Percentiles rank a stretch among this genome's conserved stretches.
phyloP scores from a whole-genome alignment of 2,113 vertebrate species.

The Philantomba maxwellii region DNA sequence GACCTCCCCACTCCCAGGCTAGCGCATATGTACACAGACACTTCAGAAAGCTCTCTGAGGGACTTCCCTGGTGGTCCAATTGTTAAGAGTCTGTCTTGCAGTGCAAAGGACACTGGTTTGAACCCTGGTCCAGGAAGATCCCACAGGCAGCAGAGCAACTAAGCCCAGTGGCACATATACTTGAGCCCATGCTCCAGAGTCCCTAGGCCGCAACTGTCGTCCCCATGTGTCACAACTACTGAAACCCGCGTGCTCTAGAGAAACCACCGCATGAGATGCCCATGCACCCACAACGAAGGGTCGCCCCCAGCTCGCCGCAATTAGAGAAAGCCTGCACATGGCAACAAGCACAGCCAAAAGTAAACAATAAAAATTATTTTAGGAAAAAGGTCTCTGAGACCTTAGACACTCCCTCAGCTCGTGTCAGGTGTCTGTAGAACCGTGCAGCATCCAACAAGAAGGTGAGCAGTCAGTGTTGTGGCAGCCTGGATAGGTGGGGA shows the following conservation, averaged over 20 bases:
- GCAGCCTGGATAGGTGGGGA: not conserved
- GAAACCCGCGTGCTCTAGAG: not conserved
- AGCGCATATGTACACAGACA: not conserved
- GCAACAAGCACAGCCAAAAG: not conserved
- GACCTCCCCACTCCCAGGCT: not conserved
- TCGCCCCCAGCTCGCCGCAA: not conserved
- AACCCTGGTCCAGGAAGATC: not conserved
- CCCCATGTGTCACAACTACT: not conserved
- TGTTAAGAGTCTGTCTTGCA: not conserved
- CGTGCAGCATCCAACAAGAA: not conserved
- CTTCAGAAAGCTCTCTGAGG: not conserved
- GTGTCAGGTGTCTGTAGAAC: not conserved
- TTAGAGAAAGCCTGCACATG: not conserved
- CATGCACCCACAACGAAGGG: not conserved
- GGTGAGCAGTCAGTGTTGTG: not conserved
- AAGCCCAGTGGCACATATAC: not conserved
- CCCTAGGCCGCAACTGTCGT: not conserved
- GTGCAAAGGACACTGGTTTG: not conserved
- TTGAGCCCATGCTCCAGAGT: not conserved
- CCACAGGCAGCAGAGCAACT: not conserved
- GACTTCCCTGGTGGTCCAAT: not conserved
- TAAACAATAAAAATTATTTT: not conserved
- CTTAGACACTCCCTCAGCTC: not conserved
- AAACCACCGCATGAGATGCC: not conserved
- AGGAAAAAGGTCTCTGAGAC: not conserved